Evolutionary conservation across 2,113 vertebrate species (phyloP).

Genomic region (Dascyllus trimaculatus): DNA sequence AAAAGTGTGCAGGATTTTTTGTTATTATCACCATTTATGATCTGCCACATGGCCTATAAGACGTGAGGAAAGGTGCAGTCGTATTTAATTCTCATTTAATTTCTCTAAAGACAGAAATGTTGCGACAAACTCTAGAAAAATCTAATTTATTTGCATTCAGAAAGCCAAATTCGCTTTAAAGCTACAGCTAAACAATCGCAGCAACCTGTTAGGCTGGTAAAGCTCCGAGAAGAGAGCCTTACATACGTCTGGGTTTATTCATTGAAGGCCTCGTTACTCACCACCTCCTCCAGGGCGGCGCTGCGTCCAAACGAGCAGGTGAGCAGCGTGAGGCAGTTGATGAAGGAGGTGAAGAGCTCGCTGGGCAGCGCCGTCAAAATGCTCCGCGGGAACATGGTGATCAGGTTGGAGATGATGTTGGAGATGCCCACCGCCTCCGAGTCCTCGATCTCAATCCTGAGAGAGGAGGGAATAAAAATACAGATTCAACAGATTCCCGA

Average conservation of each 20-base stretch:
- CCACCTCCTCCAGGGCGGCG: conserved; percentile 98
- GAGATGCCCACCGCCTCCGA: conserved; percentile 98
- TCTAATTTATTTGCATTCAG: no score
- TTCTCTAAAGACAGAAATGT: no score
- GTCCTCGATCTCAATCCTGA: conserved; percentile 98
- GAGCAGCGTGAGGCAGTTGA: conserved; percentile 97
- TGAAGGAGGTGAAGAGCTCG: conserved; percentile 97
- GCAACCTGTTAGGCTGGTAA: no score
- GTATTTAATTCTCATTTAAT: no score
- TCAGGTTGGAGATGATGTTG: conserved; percentile 97
- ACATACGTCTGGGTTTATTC: neutral
- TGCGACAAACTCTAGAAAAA: no score
- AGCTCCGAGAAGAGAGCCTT: no score
- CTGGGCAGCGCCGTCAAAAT: conserved; percentile 94
- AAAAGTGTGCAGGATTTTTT: no score
- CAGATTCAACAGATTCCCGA: neutral
- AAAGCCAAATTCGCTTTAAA: no score
- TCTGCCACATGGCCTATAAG: no score
- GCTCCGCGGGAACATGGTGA: conserved; percentile 96
- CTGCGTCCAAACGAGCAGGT: conserved; percentile 98
- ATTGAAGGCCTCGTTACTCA: conserved; percentile 73
- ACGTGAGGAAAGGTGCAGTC: no score
- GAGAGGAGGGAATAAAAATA: conserved; percentile 32
- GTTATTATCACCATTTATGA: no score
- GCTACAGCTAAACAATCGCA: no score